These are phyloP conservation scores for Lasiurus cinereus DNA, from an alignment of 2,113 vertebrate species.

Conservation along the genomic window DNA sequence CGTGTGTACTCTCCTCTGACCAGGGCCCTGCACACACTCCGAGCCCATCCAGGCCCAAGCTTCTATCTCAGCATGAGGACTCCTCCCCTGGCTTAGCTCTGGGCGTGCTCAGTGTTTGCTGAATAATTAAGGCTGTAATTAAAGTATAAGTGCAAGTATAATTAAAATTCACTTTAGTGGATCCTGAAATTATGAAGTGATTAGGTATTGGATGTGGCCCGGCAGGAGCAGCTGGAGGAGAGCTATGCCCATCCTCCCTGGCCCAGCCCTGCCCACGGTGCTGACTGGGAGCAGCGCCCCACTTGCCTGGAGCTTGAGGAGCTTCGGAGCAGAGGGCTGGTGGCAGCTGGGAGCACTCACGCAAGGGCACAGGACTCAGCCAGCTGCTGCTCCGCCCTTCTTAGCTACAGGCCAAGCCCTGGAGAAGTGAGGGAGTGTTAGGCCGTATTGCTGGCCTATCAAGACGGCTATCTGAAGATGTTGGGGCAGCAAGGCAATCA, in stretches of 20 bases:
- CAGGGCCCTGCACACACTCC: fast-evolving
- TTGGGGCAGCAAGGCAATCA: neutral
- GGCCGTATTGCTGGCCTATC: neutral
- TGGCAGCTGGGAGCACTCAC: neutral
- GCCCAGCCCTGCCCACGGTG: neutral
- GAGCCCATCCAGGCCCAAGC: neutral
- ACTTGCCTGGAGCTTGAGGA: neutral
- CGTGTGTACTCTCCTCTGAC: neutral
- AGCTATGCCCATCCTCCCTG: neutral
- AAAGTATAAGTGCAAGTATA: slow-evolving; percentile 79
- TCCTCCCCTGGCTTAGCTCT: slow-evolving; percentile 42
- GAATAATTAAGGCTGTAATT: slow-evolving; percentile 85
- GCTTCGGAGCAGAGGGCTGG: too few species aligned
- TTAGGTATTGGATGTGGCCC: slow-evolving; percentile 77
- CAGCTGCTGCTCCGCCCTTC: neutral
- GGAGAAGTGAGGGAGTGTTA: neutral
- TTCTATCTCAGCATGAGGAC: slow-evolving; percentile 19
- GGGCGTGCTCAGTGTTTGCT: slow-evolving; percentile 65
- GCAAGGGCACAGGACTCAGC: neutral
- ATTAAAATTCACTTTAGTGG: slow-evolving; percentile 85
- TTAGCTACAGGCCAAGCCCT: neutral
- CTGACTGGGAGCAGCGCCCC: neutral
- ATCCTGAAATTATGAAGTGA: slow-evolving; percentile 79
- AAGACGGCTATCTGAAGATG: neutral
- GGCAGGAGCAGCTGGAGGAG: slow-evolving; percentile 48